Base-by-base conservation (phyloP, 2,888 invertebrate species). In the Chymomyza fuscimana region DNA sequence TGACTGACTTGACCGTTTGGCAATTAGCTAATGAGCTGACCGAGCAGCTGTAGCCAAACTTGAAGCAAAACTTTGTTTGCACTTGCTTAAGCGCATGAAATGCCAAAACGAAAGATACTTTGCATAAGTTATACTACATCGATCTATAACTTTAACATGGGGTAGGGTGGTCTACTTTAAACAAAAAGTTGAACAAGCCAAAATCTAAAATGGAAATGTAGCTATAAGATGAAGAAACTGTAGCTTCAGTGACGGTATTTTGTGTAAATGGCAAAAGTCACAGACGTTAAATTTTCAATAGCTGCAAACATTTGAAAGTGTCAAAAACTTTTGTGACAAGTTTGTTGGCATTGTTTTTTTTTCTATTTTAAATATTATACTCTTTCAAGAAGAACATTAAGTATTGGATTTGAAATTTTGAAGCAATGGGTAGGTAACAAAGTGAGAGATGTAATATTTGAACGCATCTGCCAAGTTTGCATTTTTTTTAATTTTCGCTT, bases 271-370 rank as follows among this genome's bases (percentile, higher is more conserved):
- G 40, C 40, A 46, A 46, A 46, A 46, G 10, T 46, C 40, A 46
- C 4, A 46, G 40, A 46, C 74, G 84, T 84, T 79, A 73, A 85
- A 85, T 85, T 85, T 80, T 82, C 82, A 87, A 85, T 78, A 82
- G 80, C 72, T 70, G 50, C 63, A 70, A 74, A 83, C 78, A 87
- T 85, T 82, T 80, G 74, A 87, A 85, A 87, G 87, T 83, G 83
- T 87, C 83, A 80, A 77, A 83, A 83, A 85, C 72, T 83, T 87
- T 70, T 16, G 29, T 67, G 72, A 70, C 65, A 79, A 77, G 52
- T 81, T 80, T 72, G 32, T 67, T 22, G 22, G 5, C 1, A 32
- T 32, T 32, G 29, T 40, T n/a, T 4, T 40, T 10, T 19, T 9
- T 16, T 63, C n/a, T 25, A 50, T n/a, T n/a, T 36, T 32, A 64